Conservation (phyloP, 2,113 vertebrate genomes). For the Cervus canadensis region DNA sequence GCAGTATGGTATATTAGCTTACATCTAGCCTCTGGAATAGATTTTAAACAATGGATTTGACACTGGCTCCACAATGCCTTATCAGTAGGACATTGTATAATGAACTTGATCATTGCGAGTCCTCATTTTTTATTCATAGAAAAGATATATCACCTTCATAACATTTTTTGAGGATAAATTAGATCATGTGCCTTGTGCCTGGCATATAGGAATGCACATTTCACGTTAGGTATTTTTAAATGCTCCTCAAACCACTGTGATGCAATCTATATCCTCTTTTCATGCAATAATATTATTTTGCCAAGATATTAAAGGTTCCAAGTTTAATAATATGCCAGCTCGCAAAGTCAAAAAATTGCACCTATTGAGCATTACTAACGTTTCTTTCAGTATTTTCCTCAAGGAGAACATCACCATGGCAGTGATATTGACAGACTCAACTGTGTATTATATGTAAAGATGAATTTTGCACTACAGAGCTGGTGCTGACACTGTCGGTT, state of each 20-base stretch:
- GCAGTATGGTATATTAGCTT: background rate
- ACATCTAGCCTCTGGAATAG: background rate
- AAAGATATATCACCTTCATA: background rate
- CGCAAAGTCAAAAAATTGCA: background rate
- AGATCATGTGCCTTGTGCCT: background rate
- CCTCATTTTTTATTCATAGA: background rate
- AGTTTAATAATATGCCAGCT: background rate
- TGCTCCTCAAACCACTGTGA: background rate
- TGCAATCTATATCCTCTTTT: background rate
- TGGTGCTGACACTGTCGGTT: background rate
- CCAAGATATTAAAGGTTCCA: background rate
- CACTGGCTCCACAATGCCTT: background rate
- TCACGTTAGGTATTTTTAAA: background rate
- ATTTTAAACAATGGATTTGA: background rate
- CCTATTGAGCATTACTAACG: background rate
- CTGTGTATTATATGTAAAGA: background rate
- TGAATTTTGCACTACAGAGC: background rate
- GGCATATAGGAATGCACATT: background rate
- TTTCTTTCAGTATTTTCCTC: background rate
- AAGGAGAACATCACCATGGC: background rate
- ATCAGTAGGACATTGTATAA: background rate
- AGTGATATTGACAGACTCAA: background rate
- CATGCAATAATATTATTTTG: background rate
- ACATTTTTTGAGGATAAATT: background rate
- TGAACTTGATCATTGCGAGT: background rate